These are phyloP conservation scores for Varecia variegata DNA, from an alignment of 2,797 vertebrate species.

Conservation along the genomic window DNA sequence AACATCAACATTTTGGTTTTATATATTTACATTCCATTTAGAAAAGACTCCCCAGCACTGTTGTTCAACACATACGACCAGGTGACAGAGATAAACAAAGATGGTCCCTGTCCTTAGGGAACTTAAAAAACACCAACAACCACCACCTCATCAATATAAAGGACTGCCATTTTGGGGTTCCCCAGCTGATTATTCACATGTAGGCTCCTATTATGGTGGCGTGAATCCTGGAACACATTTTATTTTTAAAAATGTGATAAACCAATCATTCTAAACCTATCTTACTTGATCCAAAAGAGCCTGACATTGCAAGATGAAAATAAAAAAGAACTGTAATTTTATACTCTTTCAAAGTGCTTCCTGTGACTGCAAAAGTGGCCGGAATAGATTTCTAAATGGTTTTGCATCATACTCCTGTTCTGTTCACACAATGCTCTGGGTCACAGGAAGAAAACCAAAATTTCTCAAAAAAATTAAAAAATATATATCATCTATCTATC, in stretches of 20 bases:
- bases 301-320: not conserved
- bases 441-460: not conserved
- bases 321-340: constrained; percentile 47
- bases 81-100: not conserved
- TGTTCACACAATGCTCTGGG: not conserved
- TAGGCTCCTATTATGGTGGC: not conserved
- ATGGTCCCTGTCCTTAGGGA: not conserved
- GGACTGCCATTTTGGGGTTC: not conserved
- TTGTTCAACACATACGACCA: not conserved
- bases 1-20: not conserved
- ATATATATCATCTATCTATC: not conserved
- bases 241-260: not conserved
- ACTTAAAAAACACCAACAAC: not conserved
- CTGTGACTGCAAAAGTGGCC: not conserved
- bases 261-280: not conserved
- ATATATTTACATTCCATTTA: not conserved
- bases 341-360: not conserved
- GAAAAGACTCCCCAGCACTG: not conserved
- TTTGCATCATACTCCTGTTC: not conserved
- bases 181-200: not conserved
- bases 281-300: not conserved
- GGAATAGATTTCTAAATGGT: constrained; percentile 24
- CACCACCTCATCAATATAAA: not conserved
- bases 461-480: not conserved
- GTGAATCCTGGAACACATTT: not conserved